A percentile compares a stretch with the other conserved stretches of the same genome.
Evolutionary conservation across 1,140 invertebrate genomes (phyloP).

Genomic region (Penaeus chinensis): DNA sequence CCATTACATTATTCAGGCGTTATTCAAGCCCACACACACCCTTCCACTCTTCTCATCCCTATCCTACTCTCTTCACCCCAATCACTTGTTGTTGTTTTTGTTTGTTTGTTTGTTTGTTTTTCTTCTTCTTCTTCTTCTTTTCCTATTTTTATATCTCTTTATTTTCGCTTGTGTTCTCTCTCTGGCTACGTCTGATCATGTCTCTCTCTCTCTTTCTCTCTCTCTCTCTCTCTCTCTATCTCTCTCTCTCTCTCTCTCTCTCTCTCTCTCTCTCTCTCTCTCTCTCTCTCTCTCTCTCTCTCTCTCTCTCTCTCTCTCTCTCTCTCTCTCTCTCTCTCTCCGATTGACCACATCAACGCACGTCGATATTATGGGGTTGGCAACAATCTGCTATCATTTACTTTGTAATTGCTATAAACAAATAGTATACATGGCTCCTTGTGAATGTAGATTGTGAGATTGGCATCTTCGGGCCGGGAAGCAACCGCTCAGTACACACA

Average conservation of each 20-base stretch:
- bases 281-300: not conserved
- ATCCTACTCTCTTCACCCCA: not conserved
- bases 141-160: not conserved
- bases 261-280: too few relatives aligned
- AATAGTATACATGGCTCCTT: too few relatives aligned
- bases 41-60: not conserved
- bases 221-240: constrained; percentile 9
- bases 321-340: constrained; percentile 16
- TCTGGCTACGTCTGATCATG: not conserved
- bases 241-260: too few relatives aligned
- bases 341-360: not conserved
- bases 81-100: not conserved
- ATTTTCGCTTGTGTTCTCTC: constrained; percentile 5
- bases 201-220: constrained; percentile 24
- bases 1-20: too few relatives aligned
- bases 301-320: constrained; percentile 17
- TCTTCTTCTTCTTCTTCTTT: not conserved
- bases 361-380: not conserved
- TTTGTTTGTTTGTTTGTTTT: not conserved
- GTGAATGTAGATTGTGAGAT: too few relatives aligned
- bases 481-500: too few relatives aligned
- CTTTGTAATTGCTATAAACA: too few relatives aligned
- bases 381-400: too few relatives aligned
- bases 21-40: not conserved
- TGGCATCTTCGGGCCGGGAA: too few relatives aligned